Conservation (phyloP, 2,888 invertebrate genomes). For the Piscicola geometra region DNA sequence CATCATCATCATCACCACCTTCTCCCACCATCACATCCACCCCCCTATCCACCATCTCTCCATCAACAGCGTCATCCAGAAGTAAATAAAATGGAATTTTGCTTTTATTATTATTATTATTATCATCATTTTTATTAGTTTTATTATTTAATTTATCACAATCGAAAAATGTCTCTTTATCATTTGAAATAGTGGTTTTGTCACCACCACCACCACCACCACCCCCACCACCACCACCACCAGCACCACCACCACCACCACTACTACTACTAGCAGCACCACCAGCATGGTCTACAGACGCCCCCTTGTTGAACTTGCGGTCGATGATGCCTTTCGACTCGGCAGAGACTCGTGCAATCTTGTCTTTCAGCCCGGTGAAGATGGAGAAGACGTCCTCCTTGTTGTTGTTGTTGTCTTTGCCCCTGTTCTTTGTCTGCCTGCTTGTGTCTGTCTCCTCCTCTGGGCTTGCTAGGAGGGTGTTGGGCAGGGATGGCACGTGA, state of each 20-base stretch:
- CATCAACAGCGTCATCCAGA: too few relatives aligned
- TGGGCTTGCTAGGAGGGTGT: too few relatives aligned
- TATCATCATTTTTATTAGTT: background rate
- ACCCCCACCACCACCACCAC: background rate
- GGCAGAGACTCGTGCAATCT: slow-evolving; percentile 22
- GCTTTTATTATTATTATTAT: too few relatives aligned
- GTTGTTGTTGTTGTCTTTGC: slow-evolving; percentile 8
- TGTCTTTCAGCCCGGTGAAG: slow-evolving; percentile 28
- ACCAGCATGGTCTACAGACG: background rate
- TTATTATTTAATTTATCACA: background rate
- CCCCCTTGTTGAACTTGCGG: slow-evolving; percentile 14
- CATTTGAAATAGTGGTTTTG: background rate
- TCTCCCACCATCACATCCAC: too few relatives aligned
- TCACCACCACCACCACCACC: background rate
- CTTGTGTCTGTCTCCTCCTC: too few relatives aligned
- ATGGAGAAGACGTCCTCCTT: slow-evolving; percentile 30
- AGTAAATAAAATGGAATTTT: too few relatives aligned
- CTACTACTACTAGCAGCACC: background rate
- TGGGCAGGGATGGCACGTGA: too few relatives aligned
- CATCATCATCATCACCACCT: too few relatives aligned
- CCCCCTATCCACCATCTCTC: too few relatives aligned
- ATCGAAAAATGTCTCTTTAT: background rate
- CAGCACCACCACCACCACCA: background rate
- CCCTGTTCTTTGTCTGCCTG: background rate
- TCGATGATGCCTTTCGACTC: slow-evolving; percentile 28